Evolutionary conservation across 1,140 invertebrate genomes (phyloP).

Genomic region (Procambarus clarkii): DNA sequence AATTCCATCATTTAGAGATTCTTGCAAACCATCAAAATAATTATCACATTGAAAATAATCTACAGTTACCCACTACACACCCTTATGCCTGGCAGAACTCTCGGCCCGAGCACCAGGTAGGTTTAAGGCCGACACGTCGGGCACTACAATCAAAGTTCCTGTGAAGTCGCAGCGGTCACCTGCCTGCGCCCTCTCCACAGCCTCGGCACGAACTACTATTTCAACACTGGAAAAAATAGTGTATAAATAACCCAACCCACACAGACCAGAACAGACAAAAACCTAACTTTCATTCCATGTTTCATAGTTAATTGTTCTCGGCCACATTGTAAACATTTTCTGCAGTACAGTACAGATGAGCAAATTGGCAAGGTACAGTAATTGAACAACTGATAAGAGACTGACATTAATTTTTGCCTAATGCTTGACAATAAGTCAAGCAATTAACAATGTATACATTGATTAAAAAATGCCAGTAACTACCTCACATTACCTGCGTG

Average conservation of each 20-base stretch:
- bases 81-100: constrained; percentile 84
- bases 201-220: constrained; percentile 95
- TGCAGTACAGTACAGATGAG: no score
- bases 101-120: constrained; percentile 91
- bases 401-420: no score
- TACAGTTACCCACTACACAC: constrained; percentile 34
- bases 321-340: no score
- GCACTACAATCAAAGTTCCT: constrained; percentile 97
- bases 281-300: no score
- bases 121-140: constrained; percentile 93
- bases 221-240: constrained; percentile 84
- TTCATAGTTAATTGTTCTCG: no score
- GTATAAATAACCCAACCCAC: neutral
- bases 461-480: neutral
- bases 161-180: constrained; percentile 96
- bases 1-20: no score
- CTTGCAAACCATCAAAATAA: no score
- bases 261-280: neutral
- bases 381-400: no score
- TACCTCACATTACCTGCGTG: constrained; percentile 81
- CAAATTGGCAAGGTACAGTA: no score
- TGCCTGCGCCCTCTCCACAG: constrained; percentile 96
- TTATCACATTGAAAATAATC: neutral
- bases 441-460: neutral
- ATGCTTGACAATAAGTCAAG: no score